A percentile compares a stretch with the other conserved stretches of the same genome.
These are phyloP conservation scores for Pyrgilauda ruficollis DNA, from an alignment of 2,113 vertebrate species.

Conservation along the genomic window DNA sequence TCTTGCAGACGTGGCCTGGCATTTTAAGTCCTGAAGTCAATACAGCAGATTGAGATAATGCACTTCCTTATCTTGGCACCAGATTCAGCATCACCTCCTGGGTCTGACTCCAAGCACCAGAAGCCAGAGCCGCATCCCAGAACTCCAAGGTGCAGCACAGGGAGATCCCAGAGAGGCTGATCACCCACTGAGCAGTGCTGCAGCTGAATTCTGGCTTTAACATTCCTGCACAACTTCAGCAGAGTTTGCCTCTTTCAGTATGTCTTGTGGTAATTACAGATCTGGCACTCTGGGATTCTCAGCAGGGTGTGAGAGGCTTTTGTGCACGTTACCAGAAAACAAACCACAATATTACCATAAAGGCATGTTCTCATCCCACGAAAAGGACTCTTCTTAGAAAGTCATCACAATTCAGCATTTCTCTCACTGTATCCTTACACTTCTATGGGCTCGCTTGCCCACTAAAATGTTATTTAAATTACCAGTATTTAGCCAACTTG, in stretches of 20 bases:
- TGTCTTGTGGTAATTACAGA: not conserved
- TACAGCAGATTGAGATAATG: not conserved
- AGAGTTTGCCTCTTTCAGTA: not conserved
- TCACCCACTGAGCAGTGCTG: not conserved
- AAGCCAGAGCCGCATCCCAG: not conserved
- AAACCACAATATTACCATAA: not conserved
- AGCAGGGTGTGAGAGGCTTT: not conserved
- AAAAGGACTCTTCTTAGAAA: not conserved
- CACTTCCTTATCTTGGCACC: not conserved
- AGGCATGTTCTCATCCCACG: not conserved
- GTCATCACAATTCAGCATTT: not conserved
- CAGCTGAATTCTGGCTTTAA: not conserved
- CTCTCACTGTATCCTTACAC: not conserved
- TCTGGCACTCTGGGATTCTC: not conserved
- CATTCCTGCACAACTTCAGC: not conserved
- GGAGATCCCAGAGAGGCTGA: rapidly evolving
- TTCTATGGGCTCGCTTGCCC: not conserved
- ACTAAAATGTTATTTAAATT: not conserved
- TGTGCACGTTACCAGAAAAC: not conserved
- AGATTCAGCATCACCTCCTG: not conserved
- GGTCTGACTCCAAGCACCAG: not conserved
- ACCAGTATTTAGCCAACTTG: not conserved
- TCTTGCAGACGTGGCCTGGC: not conserved
- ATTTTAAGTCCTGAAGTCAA: not conserved
- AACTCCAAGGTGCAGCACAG: rapidly evolving